Conservation (phyloP, 2,797 vertebrate species). For the Hipposideros larvatus region DNA sequence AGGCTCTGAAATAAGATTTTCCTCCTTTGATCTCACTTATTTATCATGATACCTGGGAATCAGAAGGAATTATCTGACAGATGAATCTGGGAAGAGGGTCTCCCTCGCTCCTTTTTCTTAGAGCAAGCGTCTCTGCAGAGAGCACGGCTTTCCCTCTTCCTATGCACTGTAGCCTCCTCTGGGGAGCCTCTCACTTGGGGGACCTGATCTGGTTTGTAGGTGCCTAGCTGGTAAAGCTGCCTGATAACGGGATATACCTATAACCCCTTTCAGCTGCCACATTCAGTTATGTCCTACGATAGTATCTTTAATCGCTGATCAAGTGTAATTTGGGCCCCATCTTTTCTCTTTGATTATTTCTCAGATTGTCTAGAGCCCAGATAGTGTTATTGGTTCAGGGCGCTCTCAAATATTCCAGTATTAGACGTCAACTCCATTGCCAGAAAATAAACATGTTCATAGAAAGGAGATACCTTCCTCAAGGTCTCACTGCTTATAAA, state of each 20-base stretch:
- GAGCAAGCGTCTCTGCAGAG: neutral
- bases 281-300: accelerated
- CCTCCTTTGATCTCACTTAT: neutral
- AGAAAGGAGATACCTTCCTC: neutral
- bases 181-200: neutral
- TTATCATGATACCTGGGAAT: too few species aligned
- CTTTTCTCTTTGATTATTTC: neutral
- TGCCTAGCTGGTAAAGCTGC: neutral
- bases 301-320: neutral
- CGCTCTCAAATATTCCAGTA: neutral
- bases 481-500: neutral
- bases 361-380: neutral
- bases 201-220: neutral
- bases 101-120: neutral
- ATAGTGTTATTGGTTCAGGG: neutral
- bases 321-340: neutral
- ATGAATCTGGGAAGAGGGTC: too few species aligned
- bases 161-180: accelerated
- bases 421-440: neutral
- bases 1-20: neutral
- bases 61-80: neutral
- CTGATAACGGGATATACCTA: too few species aligned
- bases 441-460: neutral
- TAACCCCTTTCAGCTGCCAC: neutral
- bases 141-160: too few species aligned